Evolutionary conservation across 2,888 invertebrate species (phyloP), one percentile per base, ranked within the genome.

Genomic region (Cylloceria caligata): DNA sequence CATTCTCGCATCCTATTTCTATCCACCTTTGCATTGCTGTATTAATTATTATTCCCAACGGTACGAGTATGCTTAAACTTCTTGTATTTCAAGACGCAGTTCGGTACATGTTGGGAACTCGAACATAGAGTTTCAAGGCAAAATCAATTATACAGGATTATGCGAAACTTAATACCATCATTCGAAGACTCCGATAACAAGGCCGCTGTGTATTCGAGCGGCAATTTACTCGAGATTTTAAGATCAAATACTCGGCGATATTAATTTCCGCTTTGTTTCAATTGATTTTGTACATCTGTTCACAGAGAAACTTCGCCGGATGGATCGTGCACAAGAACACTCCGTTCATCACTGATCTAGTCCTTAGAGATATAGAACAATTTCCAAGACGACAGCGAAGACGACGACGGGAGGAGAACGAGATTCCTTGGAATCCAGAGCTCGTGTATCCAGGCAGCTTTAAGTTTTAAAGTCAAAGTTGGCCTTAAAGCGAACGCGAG

Each of bases 351-450:
- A 16, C 34, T 9, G n/a, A 13, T 57, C 16, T 34, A 57, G 16
- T 34, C 57, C 30, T 57, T n/a, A 4, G 57, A 30, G 57, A 30
- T 30, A 30, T 34, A 57, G n/a, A 1, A 30, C 16, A 57, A 34
- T 52, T 52, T 16, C 57, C 34, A 57, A 30, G 52, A 21, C 52
- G 24, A 62, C 60, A 19, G 9, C 30, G 16, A 62, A 16, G 21
- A 19, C 39, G 39, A 21, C 39, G 62, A 62, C 62, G 13, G n/a
- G 6, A 64, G 24, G 13, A 64, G 24, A n/a, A 64, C 11, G 24
- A 64, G 0, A 24, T 21, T 6, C 21, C 42, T 13, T 39, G 21
- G 13, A 64, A 19, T 42, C 21, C 6, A 24, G n/a, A 42, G 64
- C 39, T 39, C 42, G 24, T 5, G 11, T 19, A 24, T 13, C 13